Evolutionary conservation across 2,888 invertebrate genomes (phyloP).

Genomic region (Agrochola lychnidis): DNA sequence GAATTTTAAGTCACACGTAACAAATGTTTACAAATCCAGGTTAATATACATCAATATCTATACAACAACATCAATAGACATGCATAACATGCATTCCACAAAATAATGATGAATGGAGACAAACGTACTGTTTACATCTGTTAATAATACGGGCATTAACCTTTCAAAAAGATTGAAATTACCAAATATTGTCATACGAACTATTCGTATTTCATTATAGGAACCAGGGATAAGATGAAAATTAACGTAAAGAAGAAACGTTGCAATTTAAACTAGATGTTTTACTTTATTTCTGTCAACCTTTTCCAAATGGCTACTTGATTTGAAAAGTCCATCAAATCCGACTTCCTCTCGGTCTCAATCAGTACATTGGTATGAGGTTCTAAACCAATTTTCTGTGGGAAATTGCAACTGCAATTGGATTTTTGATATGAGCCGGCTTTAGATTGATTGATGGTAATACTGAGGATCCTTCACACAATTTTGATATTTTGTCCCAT

Average conservation of each 20-base stretch:
- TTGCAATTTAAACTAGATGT: background rate
- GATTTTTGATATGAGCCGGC: slow-evolving; percentile 18
- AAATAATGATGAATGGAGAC: slow-evolving; percentile 17
- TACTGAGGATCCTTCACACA: background rate
- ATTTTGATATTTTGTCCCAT: background rate
- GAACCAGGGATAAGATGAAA: background rate
- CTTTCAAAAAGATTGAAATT: slow-evolving; percentile 9
- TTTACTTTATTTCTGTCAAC: slow-evolving; percentile 1
- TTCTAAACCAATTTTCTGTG: slow-evolving; percentile 19
- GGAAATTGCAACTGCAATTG: slow-evolving; percentile 35
- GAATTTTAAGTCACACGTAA: background rate
- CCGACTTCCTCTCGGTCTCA: background rate
- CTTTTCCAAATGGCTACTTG: background rate
- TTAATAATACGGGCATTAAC: slow-evolving; percentile 14
- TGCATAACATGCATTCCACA: background rate
- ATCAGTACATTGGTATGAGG: slow-evolving; percentile 4
- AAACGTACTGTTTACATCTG: slow-evolving; percentile 1
- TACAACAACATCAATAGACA: background rate
- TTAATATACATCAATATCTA: background rate
- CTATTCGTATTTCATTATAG: background rate
- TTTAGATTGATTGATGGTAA: slow-evolving; percentile 5
- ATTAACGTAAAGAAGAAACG: background rate
- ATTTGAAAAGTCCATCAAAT: slow-evolving; percentile 20
- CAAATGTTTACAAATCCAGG: slow-evolving; percentile 6
- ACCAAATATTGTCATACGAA: background rate